These are phyloP conservation scores for Myrmophylax atrothorax DNA, from an alignment of 2,113 vertebrate genomes.

Conservation along the genomic window DNA sequence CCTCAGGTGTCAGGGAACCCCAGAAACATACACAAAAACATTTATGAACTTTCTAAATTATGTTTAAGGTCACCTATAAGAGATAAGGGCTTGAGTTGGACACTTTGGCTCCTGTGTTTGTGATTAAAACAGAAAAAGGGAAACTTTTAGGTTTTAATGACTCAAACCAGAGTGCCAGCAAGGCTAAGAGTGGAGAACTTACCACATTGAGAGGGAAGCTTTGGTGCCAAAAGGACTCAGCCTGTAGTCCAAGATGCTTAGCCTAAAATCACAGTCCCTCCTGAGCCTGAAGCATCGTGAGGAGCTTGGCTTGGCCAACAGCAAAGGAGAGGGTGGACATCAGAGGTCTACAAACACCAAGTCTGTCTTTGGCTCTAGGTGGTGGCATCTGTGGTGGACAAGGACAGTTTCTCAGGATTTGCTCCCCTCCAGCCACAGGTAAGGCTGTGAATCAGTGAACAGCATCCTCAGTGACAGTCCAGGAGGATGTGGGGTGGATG, in stretches of 20 bases:
- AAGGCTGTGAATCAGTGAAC: neutral
- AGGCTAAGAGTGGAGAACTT: neutral
- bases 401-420: conserved; percentile 92
- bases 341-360: neutral
- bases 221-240: neutral
- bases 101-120: neutral
- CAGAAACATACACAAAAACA: neutral
- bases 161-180: neutral
- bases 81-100: neutral
- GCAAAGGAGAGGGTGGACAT: neutral
- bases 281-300: neutral
- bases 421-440: conserved; percentile 95
- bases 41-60: neutral
- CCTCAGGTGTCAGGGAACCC: neutral
- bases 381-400: conserved; percentile 89
- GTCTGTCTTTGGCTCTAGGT: conserved; percentile 75
- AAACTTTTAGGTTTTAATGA: neutral
- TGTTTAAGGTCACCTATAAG: neutral
- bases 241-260: neutral
- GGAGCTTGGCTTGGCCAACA: neutral
- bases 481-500: neutral
- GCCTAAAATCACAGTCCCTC: neutral
- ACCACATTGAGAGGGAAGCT: neutral
- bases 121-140: neutral
- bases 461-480: neutral